Evolutionary conservation across 2,797 vertebrate genomes (phyloP), one percentile per base, ranked within the genome.

Genomic region (Melanotaenia parkinsoni): DNA sequence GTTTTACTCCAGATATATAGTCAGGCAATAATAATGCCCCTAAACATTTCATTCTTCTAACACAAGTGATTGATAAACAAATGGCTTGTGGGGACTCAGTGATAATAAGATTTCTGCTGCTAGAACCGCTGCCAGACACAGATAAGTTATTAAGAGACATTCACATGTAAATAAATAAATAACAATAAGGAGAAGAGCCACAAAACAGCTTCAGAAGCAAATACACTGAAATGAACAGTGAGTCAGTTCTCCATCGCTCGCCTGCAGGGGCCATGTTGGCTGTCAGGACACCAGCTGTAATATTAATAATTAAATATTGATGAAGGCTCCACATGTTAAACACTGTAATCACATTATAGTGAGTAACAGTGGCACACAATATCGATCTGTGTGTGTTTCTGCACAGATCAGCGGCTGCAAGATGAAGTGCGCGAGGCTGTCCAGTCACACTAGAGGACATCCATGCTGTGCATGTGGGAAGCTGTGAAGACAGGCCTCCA

Each of bases 271-370:
- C 76, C 45, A 14, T 38, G 80, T 61, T 74, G 76, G 64, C 84
- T 81, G 86, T 85, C 74, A 86, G 85, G 91, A 87, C 81, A 80
- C 63, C 76, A 86, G 85, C 86, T 80, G 71, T 89, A 90, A 93
- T 93, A 94, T 93, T 90, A 89, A 91, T 94, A 90, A 93, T 94
- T 92, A 93, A 94, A 94, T 95, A 95, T 95, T 94, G 93, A 95
- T 94, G 92, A 94, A 92, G 89, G 87, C 89, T 90, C 87, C 88
- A 86, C 90, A 94, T 92, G 92, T 94, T 95, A 94, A 94, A 93
- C 92, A 93, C 88, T 91, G 85, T 93, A 94, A 95, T 94, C 91
- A 70, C 81, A 92, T 95, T 94, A 93, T 35, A 86, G 90, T 82
- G 89, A 93, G 91, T 67, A 87, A 79, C 85, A 87, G 82, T 79